phyloP scores from a whole-genome alignment of 2,888 invertebrate genomes.

The Philereme transversata region DNA sequence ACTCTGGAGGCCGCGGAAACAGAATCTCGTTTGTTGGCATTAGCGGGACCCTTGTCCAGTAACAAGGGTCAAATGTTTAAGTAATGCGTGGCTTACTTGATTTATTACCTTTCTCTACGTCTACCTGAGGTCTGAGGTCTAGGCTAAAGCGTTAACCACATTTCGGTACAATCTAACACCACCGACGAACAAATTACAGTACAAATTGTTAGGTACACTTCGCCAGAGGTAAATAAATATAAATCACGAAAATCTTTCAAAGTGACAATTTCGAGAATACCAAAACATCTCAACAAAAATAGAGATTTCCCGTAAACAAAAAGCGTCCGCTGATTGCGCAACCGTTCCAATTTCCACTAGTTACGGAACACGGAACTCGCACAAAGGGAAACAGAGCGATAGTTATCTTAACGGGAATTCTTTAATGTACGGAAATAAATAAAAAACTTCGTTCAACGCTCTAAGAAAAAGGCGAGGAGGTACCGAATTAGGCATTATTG shows the following conservation, averaged over 20 bases:
- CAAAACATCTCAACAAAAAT: constrained; percentile 8
- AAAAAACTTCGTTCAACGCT: constrained; percentile 22
- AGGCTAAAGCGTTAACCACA: constrained; percentile 2
- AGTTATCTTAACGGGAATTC: constrained; percentile 25
- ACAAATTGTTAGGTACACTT: background rate
- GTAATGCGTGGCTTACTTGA: constrained; percentile 33
- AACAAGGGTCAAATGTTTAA: constrained; percentile 34
- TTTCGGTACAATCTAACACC: constrained; percentile 6
- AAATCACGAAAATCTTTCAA: background rate
- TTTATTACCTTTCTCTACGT: constrained; percentile 23
- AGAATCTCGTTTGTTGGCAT: constrained; percentile 26
- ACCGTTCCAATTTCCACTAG: constrained; percentile 22
- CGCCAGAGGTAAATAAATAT: background rate
- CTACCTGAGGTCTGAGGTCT: constrained; percentile 15
- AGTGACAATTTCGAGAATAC: background rate
- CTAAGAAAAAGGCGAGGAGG: constrained; percentile 4
- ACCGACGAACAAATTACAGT: background rate
- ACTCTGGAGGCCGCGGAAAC: constrained; percentile 7
- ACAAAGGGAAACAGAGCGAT: constrained; percentile 25
- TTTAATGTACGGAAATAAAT: constrained; percentile 31
- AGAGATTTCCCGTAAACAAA: constrained; percentile 18
- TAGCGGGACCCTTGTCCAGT: constrained; percentile 28
- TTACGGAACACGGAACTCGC: constrained; percentile 15
- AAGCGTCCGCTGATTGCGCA: constrained; percentile 24
- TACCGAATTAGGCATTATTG: constrained; percentile 5